A percentile compares a stretch with the other conserved stretches of the same genome.
Evolutionary conservation across 2,888 invertebrate species (phyloP).

Genomic region (Orgyia antiqua): DNA sequence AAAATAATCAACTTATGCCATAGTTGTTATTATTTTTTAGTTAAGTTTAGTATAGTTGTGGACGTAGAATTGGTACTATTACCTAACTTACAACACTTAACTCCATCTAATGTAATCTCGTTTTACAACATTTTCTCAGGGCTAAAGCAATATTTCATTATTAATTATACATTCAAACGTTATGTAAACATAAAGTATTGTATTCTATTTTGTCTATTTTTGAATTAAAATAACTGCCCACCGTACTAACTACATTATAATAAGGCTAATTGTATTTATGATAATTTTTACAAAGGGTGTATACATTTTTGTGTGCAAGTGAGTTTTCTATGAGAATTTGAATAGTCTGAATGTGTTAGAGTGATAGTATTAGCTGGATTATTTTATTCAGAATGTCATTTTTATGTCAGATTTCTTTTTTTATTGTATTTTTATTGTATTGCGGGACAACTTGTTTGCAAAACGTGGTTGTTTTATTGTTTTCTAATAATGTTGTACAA

Average conservation of each 20-base stretch:
- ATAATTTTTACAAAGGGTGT: slow-evolving; percentile 62
- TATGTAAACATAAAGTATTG: slow-evolving; percentile 71
- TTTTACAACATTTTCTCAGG: slow-evolving; percentile 62
- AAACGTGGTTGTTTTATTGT: slow-evolving; percentile 5
- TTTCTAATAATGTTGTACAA: too few relatives aligned
- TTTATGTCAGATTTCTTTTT: slow-evolving; percentile 29
- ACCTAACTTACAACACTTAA: slow-evolving; percentile 27
- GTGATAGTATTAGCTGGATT: slow-evolving; percentile 53
- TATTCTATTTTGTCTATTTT: slow-evolving; percentile 51
- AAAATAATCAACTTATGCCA: too few relatives aligned
- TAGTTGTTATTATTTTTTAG: too few relatives aligned
- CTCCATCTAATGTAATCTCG: slow-evolving; percentile 42
- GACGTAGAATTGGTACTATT: too few relatives aligned
- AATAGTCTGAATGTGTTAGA: slow-evolving; percentile 48
- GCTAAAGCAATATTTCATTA: slow-evolving; percentile 58
- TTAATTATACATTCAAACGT: slow-evolving; percentile 73
- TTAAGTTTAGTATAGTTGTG: too few relatives aligned
- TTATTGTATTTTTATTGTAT: slow-evolving; percentile 10
- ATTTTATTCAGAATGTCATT: slow-evolving; percentile 36
- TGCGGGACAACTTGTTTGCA: slow-evolving; percentile 6
- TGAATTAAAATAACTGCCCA: slow-evolving; percentile 51
- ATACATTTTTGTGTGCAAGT: too few relatives aligned
- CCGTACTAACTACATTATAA: slow-evolving; percentile 66
- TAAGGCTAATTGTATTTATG: slow-evolving; percentile 70
- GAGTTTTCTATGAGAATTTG: slow-evolving; percentile 60